Conservation (phyloP, 2,113 vertebrate species). For the Oreotragus oreotragus region DNA sequence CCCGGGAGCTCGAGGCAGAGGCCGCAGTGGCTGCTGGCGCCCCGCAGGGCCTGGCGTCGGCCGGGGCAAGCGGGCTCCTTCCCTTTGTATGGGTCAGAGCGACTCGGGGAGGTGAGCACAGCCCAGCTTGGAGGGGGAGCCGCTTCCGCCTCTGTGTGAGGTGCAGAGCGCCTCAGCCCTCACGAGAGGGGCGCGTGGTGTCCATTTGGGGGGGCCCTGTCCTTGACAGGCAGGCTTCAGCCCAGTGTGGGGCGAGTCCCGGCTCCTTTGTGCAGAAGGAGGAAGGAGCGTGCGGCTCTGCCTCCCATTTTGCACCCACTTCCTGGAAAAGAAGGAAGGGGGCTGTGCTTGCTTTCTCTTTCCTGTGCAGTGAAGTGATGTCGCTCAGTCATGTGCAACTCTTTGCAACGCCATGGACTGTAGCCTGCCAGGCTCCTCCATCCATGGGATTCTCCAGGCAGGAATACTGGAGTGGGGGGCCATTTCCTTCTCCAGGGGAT, state of each 20-base stretch:
- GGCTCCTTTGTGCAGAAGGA: not conserved
- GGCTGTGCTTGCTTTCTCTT: not conserved
- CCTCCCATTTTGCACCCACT: not conserved
- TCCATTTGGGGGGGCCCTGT: accelerated
- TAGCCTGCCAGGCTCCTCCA: not conserved
- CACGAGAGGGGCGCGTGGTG: accelerated
- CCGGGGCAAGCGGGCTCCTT: not conserved
- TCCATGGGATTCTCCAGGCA: not conserved
- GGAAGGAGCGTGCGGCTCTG: not conserved
- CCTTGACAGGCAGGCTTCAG: too few relatives aligned
- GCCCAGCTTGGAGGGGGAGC: not conserved
- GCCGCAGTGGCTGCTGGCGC: not conserved
- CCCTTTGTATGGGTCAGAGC: not conserved
- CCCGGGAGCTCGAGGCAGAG: not conserved
- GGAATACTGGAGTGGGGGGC: not conserved
- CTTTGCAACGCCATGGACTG: not conserved
- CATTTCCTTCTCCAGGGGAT: not conserved
- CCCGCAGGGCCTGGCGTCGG: accelerated
- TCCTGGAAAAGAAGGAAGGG: not conserved
- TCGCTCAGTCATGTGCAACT: not conserved
- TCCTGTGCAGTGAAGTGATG: not conserved
- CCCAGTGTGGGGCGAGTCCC: not conserved
- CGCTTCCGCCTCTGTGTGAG: accelerated
- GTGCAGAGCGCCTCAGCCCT: not conserved
- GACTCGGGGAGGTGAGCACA: accelerated